These are phyloP conservation scores for Pyrgus malvae DNA, from an alignment of 2,888 invertebrate species.

Conservation along the genomic window DNA sequence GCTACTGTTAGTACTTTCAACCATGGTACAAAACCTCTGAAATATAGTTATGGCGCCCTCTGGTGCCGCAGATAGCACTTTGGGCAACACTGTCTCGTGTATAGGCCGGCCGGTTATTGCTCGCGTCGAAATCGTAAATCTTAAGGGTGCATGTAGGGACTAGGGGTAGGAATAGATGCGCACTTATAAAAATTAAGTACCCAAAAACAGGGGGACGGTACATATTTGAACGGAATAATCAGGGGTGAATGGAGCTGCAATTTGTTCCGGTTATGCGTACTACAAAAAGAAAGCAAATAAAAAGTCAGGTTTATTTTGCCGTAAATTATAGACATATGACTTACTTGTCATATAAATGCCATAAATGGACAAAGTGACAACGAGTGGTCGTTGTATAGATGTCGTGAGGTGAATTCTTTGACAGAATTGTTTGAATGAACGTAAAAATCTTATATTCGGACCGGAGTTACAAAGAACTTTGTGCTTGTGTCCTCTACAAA, in stretches of 20 bases:
- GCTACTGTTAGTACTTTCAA: slow-evolving; percentile 1
- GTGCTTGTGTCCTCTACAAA: too few species aligned
- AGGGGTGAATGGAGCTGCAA: neutral
- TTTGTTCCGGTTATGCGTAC: neutral
- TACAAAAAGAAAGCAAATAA: too few species aligned
- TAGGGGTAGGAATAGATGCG: slow-evolving; percentile 60
- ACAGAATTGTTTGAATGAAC: too few species aligned
- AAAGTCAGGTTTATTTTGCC: too few species aligned
- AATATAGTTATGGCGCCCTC: slow-evolving; percentile 14
- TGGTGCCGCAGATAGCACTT: slow-evolving; percentile 32
- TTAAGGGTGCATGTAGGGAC: slow-evolving; percentile 48
- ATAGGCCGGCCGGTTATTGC: slow-evolving; percentile 65
- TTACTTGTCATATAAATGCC: too few species aligned
- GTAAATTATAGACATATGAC: too few species aligned
- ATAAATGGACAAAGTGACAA: too few species aligned
- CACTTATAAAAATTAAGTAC: slow-evolving; percentile 72
- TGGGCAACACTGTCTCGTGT: slow-evolving; percentile 39
- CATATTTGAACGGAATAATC: slow-evolving; percentile 23
- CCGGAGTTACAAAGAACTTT: too few species aligned
- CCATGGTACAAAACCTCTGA: slow-evolving; percentile 1
- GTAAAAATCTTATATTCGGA: too few species aligned
- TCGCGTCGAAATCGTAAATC: slow-evolving; percentile 71
- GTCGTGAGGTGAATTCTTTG: too few species aligned
- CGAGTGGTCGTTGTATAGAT: too few species aligned
- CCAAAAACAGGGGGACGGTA: slow-evolving; percentile 18